Percentiles rank a stretch among this genome's conserved stretches.
Evolutionary conservation across 2,113 vertebrate species (phyloP).

Genomic region (Paralichthys olivaceus): DNA sequence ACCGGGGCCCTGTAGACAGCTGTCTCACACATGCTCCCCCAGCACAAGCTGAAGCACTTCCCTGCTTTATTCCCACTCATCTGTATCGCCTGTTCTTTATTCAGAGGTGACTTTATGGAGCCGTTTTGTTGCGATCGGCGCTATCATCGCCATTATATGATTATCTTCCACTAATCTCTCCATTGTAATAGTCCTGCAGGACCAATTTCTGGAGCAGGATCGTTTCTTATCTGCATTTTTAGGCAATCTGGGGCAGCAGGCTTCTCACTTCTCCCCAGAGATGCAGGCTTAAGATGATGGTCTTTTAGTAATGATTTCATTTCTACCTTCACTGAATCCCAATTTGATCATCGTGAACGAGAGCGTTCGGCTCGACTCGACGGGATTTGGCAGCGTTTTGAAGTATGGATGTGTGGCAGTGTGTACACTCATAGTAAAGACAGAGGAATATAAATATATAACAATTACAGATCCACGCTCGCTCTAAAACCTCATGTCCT

Average conservation of each 20-base stretch:
- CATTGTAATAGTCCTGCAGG: conserved; percentile 68
- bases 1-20: conserved; percentile 6
- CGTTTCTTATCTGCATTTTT: conserved; percentile 75
- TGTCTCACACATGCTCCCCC: conserved; percentile 32
- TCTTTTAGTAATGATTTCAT: conserved; percentile 74
- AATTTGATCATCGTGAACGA: conserved; percentile 51
- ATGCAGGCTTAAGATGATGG: conserved; percentile 68
- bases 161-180: conserved; percentile 72
- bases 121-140: conserved; percentile 56
- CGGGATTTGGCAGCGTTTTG: background rate
- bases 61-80: conserved; percentile 52
- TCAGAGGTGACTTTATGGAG: conserved; percentile 71
- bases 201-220: conserved; percentile 70
- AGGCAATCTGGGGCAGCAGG: conserved; percentile 70
- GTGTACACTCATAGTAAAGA: background rate
- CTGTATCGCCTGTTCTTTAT: conserved; percentile 55
- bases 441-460: background rate
- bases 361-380: conserved; percentile 20
- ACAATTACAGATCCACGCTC: background rate
- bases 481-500: too few species aligned
- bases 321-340: conserved; percentile 67
- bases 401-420: conserved; percentile 3
- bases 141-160: conserved; percentile 70
- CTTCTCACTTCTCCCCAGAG: conserved; percentile 65
- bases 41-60: conserved; percentile 2